These are phyloP conservation scores for Pelodytes ibericus DNA, from an alignment of 2,797 vertebrate species.

Conservation along the genomic window DNA sequence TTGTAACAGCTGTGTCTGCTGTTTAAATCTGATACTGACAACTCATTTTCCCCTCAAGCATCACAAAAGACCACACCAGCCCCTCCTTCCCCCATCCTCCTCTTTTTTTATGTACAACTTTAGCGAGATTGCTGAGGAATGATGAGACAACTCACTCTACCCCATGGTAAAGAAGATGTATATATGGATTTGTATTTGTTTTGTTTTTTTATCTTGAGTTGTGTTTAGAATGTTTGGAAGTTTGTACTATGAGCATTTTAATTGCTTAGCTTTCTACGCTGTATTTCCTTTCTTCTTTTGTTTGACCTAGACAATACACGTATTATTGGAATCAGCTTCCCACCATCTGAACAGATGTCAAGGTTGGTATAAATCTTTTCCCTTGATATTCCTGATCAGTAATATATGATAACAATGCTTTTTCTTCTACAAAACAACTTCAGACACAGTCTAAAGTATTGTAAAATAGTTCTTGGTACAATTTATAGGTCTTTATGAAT, in stretches of 20 bases:
- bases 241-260: neutral
- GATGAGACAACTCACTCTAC: neutral
- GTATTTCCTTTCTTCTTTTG: neutral
- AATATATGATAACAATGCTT: too few species aligned
- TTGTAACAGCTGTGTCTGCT: neutral
- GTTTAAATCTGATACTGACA: neutral
- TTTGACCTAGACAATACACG: neutral
- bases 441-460: too few species aligned
- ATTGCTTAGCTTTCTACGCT: neutral
- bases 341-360: conserved; percentile 8
- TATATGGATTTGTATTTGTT: neutral
- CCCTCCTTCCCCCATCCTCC: neutral
- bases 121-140: neutral
- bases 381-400: neutral
- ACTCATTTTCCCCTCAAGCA: neutral
- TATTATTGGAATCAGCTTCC: neutral
- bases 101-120: neutral
- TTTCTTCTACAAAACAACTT: too few species aligned
- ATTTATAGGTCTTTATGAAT: too few species aligned
- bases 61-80: neutral
- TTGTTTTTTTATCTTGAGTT: neutral
- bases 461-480: too few species aligned
- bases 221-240: neutral
- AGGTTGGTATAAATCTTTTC: neutral
- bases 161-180: neutral